A percentile compares a stretch with the other conserved stretches of the same genome.
These are phyloP conservation scores for Antheraea mylitta DNA, from an alignment of 1,140 invertebrate species.

Conservation along the genomic window DNA sequence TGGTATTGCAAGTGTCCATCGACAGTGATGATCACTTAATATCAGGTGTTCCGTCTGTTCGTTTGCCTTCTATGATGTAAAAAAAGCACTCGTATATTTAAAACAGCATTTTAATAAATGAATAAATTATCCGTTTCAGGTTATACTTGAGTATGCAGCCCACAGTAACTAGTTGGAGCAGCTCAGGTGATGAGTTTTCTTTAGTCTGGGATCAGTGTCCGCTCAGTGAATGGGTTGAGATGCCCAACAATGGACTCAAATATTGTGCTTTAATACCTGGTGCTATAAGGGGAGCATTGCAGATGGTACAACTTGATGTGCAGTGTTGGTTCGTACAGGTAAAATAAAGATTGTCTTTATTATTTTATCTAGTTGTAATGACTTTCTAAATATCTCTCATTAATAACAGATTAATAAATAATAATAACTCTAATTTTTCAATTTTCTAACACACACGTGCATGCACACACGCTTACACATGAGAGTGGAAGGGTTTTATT, in stretches of 20 bases:
- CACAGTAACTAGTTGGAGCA: constrained; percentile 95
- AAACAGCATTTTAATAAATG: neutral
- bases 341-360: constrained; percentile 13
- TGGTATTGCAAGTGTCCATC: too few relatives aligned
- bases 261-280: constrained; percentile 98
- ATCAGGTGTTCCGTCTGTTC: too few relatives aligned
- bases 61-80: too few relatives aligned
- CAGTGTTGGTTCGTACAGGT: constrained; percentile 88
- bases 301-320: constrained; percentile 96
- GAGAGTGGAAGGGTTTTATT: too few relatives aligned
- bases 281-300: constrained; percentile 94
- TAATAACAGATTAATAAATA: too few relatives aligned
- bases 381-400: too few relatives aligned
- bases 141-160: constrained; percentile 96
- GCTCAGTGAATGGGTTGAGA: constrained; percentile 98
- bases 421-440: too few relatives aligned
- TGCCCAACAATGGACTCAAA: constrained; percentile 96
- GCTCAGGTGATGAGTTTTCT: constrained; percentile 97
- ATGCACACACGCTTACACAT: too few relatives aligned
- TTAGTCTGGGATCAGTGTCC: constrained; percentile 97
- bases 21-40: too few relatives aligned
- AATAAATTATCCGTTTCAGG: constrained; percentile 80
- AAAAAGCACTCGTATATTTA: neutral
- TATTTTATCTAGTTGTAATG: too few relatives aligned
- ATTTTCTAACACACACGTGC: too few relatives aligned